Base-by-base conservation (phyloP, 1,140 invertebrate species). In the Meloidogyne floridensis region DNA sequence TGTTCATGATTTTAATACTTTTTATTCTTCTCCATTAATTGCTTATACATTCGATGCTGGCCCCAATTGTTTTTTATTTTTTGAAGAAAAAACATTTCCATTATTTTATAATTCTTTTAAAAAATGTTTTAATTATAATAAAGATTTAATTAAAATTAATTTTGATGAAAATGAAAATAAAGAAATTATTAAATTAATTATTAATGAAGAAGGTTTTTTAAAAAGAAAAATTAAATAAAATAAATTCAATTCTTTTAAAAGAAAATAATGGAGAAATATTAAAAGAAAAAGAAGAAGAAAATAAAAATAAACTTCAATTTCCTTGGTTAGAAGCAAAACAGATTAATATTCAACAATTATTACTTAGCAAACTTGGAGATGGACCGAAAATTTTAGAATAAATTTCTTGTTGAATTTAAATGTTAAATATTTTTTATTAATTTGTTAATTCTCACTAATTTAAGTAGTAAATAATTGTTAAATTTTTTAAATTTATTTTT, bases 31-130 rank as follows among this genome's bases (percentile, higher is more conserved):
- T 75, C 43, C 85, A 42, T 59, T 83, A 47, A 59, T 59, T 59
- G 82, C 89, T 15, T 89, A 89, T 75, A 88, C 87, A 7, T 89
- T 89, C 70, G 88, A 89, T 83, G 88, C 88, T n/a, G 88, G 88
- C 15, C 87, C 88, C 42, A 89, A 89, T 83, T 87, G 87, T 47
- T 89, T 89, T 77, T 54, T 88, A 75, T 83, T 89, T 77, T 42
- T 89, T 15, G 72, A 86, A 71, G 77, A 59, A 71, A 0, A n/a
- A 51, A 73, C 82, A 42, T 47, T 82, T 10, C 56, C 83, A 0
- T 15, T 71, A 18, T 47, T 84, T 69, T 78, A 86, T 15, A 43
- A 51, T 13, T 11, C 73, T n/a, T 59, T 84, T 10, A 72, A 72
- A 18, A 42, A 54, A 53, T 75, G 82, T 42, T 83, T 83, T 56